Percentiles rank a stretch among this genome's conserved stretches.
Evolutionary conservation across 1,140 invertebrate species (phyloP).

Genomic region (Zophobas morio): DNA sequence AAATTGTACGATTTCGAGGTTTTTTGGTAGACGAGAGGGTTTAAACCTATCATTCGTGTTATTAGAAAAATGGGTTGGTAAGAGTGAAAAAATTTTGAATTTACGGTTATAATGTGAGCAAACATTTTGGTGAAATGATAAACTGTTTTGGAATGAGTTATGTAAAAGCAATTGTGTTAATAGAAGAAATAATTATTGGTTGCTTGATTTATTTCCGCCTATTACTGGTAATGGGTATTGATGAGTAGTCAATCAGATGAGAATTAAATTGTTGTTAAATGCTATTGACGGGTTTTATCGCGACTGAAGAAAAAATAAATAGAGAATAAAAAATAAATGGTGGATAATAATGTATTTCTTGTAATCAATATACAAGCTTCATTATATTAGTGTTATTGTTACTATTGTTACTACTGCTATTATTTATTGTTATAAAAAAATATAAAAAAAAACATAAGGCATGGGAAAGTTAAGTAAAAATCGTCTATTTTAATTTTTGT

Average conservation of each 20-base stretch:
- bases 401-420: too few relatives aligned
- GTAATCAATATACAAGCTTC: too few relatives aligned
- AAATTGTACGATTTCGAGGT: not conserved
- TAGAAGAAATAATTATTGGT: not conserved
- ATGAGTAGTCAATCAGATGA: not conserved
- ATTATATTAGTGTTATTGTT: too few relatives aligned
- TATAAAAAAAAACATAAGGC: too few relatives aligned
- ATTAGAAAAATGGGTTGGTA: slow-evolving; percentile 13
- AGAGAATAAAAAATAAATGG: too few relatives aligned
- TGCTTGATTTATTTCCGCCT: not conserved
- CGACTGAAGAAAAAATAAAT: too few relatives aligned
- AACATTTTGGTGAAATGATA: slow-evolving; percentile 14
- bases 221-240: not conserved
- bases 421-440: too few relatives aligned
- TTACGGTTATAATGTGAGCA: not conserved
- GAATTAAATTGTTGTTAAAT: too few relatives aligned
- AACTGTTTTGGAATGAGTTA: not conserved
- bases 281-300: too few relatives aligned
- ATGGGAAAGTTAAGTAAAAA: too few relatives aligned
- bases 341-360: too few relatives aligned
- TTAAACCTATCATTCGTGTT: slow-evolving; percentile 1
- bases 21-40: not conserved
- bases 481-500: too few relatives aligned
- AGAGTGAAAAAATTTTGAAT: slow-evolving; percentile 1
- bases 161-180: not conserved